Conservation (phyloP, 64 coral and sea anemone genomes). For the Actinia tenebrosa region DNA sequence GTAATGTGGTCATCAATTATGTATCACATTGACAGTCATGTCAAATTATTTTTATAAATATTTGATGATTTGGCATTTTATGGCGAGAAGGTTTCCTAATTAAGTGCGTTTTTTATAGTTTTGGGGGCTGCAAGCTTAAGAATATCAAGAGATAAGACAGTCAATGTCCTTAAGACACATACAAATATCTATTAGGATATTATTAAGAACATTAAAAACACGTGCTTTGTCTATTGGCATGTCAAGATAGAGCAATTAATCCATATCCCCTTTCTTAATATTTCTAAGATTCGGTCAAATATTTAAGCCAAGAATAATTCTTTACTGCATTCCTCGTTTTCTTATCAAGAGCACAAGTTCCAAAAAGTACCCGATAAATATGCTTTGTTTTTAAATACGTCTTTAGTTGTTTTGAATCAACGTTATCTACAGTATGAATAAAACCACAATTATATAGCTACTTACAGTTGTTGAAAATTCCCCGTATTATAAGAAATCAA, state of each 20-base stretch:
- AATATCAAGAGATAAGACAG: not conserved
- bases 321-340: not conserved
- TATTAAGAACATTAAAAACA: not conserved
- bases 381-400: not conserved
- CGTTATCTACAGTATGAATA: not conserved
- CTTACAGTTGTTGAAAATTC: conserved; percentile 1
- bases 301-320: not conserved
- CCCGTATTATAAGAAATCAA: not conserved
- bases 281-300: not conserved
- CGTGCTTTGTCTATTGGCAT: not conserved
- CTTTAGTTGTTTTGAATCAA: not conserved
- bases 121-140: not conserved
- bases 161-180: not conserved
- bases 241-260: not conserved
- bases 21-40: conserved; percentile 33
- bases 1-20: conserved; percentile 53
- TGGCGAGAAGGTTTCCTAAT: conserved; percentile 43
- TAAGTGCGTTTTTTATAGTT: conserved; percentile 18
- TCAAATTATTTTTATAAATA: conserved; percentile 39
- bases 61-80: conserved; percentile 75
- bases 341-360: not conserved
- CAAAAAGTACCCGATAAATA: not conserved
- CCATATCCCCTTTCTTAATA: not conserved
- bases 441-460: not conserved
- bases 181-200: not conserved